A percentile compares a stretch with the other conserved stretches of the same genome.
phyloP scores from a whole-genome alignment of 1,140 invertebrate species.

The Atopsyche davidsoni region DNA sequence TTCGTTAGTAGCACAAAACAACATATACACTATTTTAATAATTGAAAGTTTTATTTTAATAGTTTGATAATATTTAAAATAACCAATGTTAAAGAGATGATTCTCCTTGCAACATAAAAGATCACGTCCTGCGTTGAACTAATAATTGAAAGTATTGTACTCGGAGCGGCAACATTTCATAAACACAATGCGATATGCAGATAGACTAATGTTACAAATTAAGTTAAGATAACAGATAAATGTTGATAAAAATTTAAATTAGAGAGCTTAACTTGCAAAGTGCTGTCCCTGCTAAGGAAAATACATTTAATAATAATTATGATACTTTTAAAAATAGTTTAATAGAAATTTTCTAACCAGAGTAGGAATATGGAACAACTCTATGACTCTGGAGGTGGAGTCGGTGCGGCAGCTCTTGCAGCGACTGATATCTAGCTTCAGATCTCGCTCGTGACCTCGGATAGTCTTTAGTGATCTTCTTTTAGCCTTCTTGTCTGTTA shows the following conservation, averaged over 20 bases:
- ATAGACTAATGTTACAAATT: neutral
- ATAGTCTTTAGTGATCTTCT: conserved; percentile 36
- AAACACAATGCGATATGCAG: neutral
- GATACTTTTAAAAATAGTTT: neutral
- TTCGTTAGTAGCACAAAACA: too few species aligned
- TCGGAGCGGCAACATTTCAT: neutral
- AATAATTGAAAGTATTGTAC: too few species aligned
- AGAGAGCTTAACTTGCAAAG: too few species aligned
- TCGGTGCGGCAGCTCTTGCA: conserved; percentile 34
- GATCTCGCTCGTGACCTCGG: conserved; percentile 37
- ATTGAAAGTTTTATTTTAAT: too few species aligned
- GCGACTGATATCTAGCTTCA: conserved; percentile 38
- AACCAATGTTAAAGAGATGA: too few species aligned
- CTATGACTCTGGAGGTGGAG: conserved; percentile 32
- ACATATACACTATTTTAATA: too few species aligned
- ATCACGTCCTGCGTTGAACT: too few species aligned
- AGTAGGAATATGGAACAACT: conserved; percentile 36
- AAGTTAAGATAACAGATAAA: too few species aligned
- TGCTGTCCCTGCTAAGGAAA: too few species aligned
- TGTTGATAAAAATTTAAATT: too few species aligned
- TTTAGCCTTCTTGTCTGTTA: conserved; percentile 27
- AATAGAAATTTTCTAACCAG: conserved; percentile 38
- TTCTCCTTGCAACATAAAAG: too few species aligned
- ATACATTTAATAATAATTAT: neutral
- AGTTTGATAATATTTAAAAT: too few species aligned